phyloP scores from a whole-genome alignment of 2,797 vertebrate species.

The Staurois parvus region DNA sequence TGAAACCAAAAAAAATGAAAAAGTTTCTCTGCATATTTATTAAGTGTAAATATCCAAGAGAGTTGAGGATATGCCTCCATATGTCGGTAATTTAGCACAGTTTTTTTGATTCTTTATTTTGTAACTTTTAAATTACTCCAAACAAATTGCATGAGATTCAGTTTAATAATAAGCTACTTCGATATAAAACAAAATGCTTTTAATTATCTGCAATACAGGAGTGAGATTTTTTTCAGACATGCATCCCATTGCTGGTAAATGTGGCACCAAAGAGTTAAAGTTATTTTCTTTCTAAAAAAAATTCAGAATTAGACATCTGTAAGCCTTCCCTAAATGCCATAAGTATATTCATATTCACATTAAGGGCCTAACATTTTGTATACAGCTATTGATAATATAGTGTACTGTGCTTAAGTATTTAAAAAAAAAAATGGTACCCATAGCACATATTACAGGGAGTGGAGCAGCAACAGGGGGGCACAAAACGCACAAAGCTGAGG shows the following conservation, averaged over 20 bases:
- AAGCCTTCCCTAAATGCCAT: slow-evolving; percentile 13
- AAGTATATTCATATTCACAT: slow-evolving; percentile 29
- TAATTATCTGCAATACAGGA: slow-evolving; percentile 19
- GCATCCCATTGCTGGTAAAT: slow-evolving; percentile 62
- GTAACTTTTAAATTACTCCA: not conserved
- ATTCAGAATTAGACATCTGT: slow-evolving; percentile 37
- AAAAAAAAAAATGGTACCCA: slow-evolving; percentile 2
- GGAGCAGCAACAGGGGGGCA: not conserved
- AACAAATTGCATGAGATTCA: not conserved
- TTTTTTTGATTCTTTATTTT: slow-evolving; percentile 3
- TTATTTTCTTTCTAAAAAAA: slow-evolving; percentile 12
- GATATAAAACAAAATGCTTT: not conserved
- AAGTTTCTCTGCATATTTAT: slow-evolving; percentile 34
- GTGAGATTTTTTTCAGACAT: slow-evolving; percentile 57
- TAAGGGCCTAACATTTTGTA: not conserved
- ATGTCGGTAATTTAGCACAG: not conserved
- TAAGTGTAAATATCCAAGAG: not conserved
- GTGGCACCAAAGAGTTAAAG: slow-evolving; percentile 63
- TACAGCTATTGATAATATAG: not conserved
- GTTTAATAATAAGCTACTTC: not conserved
- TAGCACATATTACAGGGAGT: not conserved
- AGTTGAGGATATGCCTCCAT: slow-evolving; percentile 13
- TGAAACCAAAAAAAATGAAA: slow-evolving; percentile 23
- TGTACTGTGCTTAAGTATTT: not conserved
- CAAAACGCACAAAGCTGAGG: not conserved